These are phyloP conservation scores for Azemiops feae DNA, from an alignment of 2,113 vertebrate genomes.

Conservation along the genomic window DNA sequence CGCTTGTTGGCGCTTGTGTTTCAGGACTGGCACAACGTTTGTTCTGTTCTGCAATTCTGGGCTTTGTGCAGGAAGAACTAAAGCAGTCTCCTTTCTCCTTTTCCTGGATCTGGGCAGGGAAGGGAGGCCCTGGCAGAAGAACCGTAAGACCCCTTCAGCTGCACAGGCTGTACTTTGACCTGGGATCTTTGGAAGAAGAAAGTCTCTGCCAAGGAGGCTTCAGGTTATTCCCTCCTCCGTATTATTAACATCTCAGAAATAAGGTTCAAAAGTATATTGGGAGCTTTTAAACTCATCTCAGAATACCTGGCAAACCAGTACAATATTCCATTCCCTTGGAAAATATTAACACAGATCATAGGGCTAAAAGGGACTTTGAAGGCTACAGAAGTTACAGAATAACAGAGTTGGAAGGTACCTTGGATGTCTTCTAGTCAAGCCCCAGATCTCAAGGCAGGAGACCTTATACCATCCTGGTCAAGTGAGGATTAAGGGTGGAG, in stretches of 20 bases:
- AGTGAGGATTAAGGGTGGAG: constrained; percentile 67
- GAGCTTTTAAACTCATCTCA: not conserved
- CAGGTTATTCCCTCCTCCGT: not conserved
- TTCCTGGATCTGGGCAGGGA: not conserved
- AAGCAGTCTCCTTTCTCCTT: not conserved
- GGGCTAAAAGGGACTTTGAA: not conserved
- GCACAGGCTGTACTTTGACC: not conserved
- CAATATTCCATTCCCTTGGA: constrained; percentile 6
- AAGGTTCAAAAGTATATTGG: not conserved
- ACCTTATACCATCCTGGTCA: not conserved
- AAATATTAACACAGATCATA: not conserved
- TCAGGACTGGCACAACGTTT: not conserved
- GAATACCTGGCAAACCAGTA: constrained; percentile 25
- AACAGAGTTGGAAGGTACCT: not conserved
- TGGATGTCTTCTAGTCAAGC: not conserved
- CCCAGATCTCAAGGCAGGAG: not conserved
- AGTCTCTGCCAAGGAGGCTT: not conserved
- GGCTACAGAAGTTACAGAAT: not conserved
- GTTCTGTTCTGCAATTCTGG: not conserved
- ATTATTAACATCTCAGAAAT: not conserved
- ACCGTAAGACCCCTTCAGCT: not conserved
- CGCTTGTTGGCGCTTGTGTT: not conserved
- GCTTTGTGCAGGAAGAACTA: not conserved
- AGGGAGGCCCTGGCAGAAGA: not conserved
- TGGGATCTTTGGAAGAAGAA: not conserved